Evolutionary conservation across 2,888 invertebrate species (phyloP), one percentile per base, ranked within the genome.

Genomic region (Carpatolechia fugitivella): DNA sequence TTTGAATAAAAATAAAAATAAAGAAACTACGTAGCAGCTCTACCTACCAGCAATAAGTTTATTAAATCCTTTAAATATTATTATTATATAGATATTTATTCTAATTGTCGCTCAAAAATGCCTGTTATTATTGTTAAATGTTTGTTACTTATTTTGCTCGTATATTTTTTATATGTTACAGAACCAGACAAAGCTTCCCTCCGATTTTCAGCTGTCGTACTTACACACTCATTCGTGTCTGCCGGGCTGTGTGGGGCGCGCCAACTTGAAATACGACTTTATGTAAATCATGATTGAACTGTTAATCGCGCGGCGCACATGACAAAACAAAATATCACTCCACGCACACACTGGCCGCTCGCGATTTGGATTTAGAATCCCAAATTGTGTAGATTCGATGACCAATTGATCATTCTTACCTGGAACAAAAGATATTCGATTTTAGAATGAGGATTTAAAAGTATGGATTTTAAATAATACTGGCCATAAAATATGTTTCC

Each of bases 211-310:
- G 80, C 80, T 82, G 80, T 80, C 78, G 72, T 66, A 75, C 69
- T 63, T 63, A 65, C 69, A 78, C 75, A 80, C 66, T 58, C 62
- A 62, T 65, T 71, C 63, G 56, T 64, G 63, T 63, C 63, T 60
- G 58, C 62, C 51, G 62, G 61, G 62, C 62, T 65, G 67, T 64
- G 65, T 64, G 65, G 70, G 63, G 67, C 69, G 75, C 68, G 77
- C 66, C 69, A 79, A 80, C 68, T 76, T 80, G 76, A 84, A 82
- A 79, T 81, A 82, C 78, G 79, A 78, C 82, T 82, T 80, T 82
- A 83, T 80, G 74, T 61, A 67, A 77, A 83, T 81, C 65, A 54
- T 35, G 62, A 78, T 83, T 83, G 76, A 85, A 80, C 75, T 77
- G 79, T 77, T 78, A 80, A 79, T 83, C 75, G 81, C 65, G 64